Base-by-base conservation (phyloP, 2,113 vertebrate species). In the Labeo rohita region DNA sequence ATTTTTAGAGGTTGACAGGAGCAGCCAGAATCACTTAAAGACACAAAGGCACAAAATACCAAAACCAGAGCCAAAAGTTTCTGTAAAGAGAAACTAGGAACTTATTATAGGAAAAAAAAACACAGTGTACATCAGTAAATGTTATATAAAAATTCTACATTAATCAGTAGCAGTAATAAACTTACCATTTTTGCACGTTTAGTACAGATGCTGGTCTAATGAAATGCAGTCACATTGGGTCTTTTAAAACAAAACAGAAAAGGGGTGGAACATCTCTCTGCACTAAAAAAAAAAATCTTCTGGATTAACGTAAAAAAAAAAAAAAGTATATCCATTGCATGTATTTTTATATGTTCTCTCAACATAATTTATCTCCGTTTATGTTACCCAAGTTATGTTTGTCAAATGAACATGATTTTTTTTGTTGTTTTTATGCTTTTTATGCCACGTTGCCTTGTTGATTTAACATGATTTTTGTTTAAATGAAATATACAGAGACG, bases 1-100 rank as follows among this genome's bases (percentile, higher is more conserved):
- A 0, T 5, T 2, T 15, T 11, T 34, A 5, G 43, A 9, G 0
- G 0, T 9, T 4, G 4, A 0, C 0, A 0, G 0, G 0, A 76
- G 34, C 93, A 93, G 0, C 0, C 0, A 9, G 77, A 86, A 10
- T 90, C 16, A 45, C 83, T 61, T 65, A 89, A 36, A 65, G 92
- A 75, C 18, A 76, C 23, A 61, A 91, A 39, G 50, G 86, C 16
- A 50, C 84, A 92, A 0, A 93, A 61, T 70, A 92, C 50, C 88
- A 91, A 47, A 82, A 83, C 83, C 45, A 91, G 13, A 82, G 68
- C 70, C 86, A 91, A 85, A 18, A 52, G 89, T 85, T 87, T 90
- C 91, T 92, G 73, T 47, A 76, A 1, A 85, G 82, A 23, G 1
- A 50, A 79, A 63, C 2, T 1, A 82, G 77, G 84, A 36, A 87